phyloP scores from a whole-genome alignment of 1,140 invertebrate genomes.

The Lamellibrachia luymesi region DNA sequence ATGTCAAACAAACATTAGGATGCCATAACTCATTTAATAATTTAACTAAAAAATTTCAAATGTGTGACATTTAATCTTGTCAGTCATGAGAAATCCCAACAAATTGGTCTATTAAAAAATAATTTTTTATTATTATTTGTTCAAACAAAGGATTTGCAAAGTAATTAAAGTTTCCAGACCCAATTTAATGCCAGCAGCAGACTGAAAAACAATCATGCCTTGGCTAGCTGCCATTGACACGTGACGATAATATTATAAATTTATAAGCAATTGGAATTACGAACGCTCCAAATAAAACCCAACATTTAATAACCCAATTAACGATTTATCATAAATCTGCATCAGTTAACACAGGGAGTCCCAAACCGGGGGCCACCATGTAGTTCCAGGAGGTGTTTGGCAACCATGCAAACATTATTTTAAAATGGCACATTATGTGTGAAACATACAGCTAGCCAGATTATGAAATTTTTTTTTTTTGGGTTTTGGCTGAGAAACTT shows the following conservation, averaged over 20 bases:
- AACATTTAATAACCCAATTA: not conserved
- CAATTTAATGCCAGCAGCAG: not conserved
- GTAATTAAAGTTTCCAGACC: not conserved
- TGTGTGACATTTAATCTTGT: not conserved
- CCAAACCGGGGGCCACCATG: not conserved
- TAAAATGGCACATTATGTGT: not conserved
- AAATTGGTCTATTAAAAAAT: not conserved
- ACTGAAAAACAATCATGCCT: not conserved
- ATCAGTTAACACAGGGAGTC: not conserved
- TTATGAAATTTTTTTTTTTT: not conserved
- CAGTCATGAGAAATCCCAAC: not conserved
- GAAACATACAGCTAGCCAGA: not conserved
- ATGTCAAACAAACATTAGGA: not conserved
- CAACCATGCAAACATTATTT: not conserved
- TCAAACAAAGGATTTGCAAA: not conserved
- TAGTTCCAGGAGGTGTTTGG: not conserved
- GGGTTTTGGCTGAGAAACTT: not conserved
- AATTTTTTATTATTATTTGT: not conserved
- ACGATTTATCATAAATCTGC: not conserved
- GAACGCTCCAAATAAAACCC: not conserved
- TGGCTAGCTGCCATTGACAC: not conserved
- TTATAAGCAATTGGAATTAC: not conserved
- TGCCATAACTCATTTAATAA: not conserved
- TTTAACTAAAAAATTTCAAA: not conserved
- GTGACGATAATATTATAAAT: not conserved